Percentiles rank a stretch among this genome's conserved stretches.
Evolutionary conservation across 2,113 vertebrate genomes (phyloP).

Genomic region (Pygoscelis antarcticus): DNA sequence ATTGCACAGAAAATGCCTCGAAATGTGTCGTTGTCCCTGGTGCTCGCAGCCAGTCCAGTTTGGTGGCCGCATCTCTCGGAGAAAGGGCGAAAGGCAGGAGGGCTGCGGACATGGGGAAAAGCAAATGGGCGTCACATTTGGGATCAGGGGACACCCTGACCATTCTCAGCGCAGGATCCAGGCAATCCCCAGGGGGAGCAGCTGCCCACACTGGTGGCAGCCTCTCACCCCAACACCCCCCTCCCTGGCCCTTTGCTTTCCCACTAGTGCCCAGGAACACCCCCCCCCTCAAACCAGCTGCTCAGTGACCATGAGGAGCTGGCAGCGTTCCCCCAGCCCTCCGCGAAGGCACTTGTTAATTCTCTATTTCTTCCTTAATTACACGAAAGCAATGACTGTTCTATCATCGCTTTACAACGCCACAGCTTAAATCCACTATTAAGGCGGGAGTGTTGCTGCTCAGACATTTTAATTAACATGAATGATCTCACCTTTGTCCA

Average conservation of each 20-base stretch:
- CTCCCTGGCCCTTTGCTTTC: not conserved
- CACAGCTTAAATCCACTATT: not conserved
- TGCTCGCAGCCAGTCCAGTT: accelerated
- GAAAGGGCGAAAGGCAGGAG: not conserved
- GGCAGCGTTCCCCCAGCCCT: not conserved
- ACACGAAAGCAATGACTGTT: not conserved
- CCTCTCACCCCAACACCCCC: too few species aligned
- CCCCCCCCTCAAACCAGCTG: accelerated
- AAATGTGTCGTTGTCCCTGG: accelerated
- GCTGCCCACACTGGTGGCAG: accelerated
- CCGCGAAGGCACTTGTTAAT: not conserved
- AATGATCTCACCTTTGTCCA: conserved; percentile 57
- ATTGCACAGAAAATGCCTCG: accelerated
- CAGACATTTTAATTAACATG: conserved; percentile 56
- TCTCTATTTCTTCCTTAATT: not conserved
- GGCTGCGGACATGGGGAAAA: accelerated
- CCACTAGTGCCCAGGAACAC: not conserved
- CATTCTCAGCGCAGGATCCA: accelerated
- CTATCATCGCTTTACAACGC: not conserved
- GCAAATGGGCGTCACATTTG: accelerated
- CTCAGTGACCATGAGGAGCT: accelerated
- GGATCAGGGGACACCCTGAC: accelerated
- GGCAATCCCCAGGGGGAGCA: accelerated
- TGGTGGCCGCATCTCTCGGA: accelerated
- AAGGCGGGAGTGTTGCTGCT: not conserved